phyloP scores from a whole-genome alignment of 2,888 invertebrate species.

The Andrena haemorrhoa region DNA sequence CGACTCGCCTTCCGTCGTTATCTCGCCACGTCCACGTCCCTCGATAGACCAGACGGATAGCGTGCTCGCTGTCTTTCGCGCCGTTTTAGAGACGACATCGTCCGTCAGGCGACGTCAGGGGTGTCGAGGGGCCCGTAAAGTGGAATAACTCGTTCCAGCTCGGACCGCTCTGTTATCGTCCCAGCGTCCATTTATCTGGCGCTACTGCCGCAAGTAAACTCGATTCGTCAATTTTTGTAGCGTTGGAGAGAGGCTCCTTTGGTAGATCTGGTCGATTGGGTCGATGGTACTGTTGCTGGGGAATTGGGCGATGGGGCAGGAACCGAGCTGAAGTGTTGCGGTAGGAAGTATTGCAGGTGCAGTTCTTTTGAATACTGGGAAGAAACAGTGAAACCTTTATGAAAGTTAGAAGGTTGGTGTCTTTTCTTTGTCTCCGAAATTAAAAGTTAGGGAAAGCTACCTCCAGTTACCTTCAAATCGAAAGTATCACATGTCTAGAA shows the following conservation, averaged over 20 bases:
- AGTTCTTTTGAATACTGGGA: too few species aligned
- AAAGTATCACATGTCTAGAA: too few species aligned
- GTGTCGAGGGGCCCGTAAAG: neutral
- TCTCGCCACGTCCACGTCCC: neutral
- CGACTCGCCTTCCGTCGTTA: neutral
- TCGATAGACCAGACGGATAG: neutral
- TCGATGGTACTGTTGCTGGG: neutral
- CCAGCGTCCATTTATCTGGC: neutral
- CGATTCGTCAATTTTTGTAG: slow-evolving; percentile 10
- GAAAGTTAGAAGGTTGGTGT: too few species aligned
- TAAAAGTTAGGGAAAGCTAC: too few species aligned
- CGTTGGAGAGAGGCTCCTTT: neutral
- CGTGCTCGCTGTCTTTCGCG: neutral
- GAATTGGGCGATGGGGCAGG: too few species aligned
- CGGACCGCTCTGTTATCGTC: slow-evolving; percentile 3
- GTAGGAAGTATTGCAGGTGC: too few species aligned
- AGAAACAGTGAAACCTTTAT: too few species aligned
- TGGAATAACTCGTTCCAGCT: slow-evolving; percentile 10
- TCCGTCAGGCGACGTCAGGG: neutral
- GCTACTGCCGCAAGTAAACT: neutral
- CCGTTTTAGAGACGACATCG: neutral
- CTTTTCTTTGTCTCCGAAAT: too few species aligned
- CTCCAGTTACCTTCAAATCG: too few species aligned
- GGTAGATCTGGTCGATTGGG: neutral
- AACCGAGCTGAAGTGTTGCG: too few species aligned